Percentiles rank a stretch among this genome's conserved stretches.
Conservation (phyloP, 2,888 invertebrate genomes). For the Phanerotoma sp. region DNA sequence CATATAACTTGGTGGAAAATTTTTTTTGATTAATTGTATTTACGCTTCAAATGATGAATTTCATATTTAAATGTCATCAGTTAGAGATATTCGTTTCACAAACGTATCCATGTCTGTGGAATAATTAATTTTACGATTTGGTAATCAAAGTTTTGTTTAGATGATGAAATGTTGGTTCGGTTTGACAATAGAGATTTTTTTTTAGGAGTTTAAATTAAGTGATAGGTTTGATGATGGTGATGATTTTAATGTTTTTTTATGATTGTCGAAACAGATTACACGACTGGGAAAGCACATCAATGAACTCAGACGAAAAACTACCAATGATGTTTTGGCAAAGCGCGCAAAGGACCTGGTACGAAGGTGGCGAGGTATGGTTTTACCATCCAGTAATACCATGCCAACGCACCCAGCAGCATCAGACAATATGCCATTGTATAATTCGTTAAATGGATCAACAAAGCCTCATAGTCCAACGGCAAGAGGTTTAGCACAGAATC, state of each 20-base stretch:
- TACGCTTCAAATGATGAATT: too few species aligned
- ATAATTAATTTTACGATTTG: too few species aligned
- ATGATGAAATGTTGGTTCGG: too few species aligned
- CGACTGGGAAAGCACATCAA: slow-evolving; percentile 92
- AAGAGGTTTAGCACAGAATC: slow-evolving; percentile 52
- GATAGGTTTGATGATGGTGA: too few species aligned
- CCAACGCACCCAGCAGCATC: slow-evolving; percentile 48
- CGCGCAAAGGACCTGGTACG: slow-evolving; percentile 90
- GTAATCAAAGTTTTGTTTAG: too few species aligned
- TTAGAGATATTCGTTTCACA: too few species aligned
- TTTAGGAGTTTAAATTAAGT: too few species aligned
- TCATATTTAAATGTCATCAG: too few species aligned
- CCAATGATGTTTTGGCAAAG: slow-evolving; percentile 80
- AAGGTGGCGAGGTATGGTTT: slow-evolving; percentile 87
- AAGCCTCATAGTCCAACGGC: slow-evolving; percentile 48
- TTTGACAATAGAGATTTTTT: too few species aligned
- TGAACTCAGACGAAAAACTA: slow-evolving; percentile 83
- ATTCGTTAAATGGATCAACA: slow-evolving; percentile 43
- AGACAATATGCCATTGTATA: slow-evolving; percentile 29
- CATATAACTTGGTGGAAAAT: too few species aligned
- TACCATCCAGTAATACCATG: slow-evolving; percentile 60
- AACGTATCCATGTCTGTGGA: too few species aligned
- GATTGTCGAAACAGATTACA: slow-evolving; percentile 71
- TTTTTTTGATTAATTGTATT: too few species aligned
- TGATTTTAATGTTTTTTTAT: neutral